Conservation (phyloP, 2,888 invertebrate genomes). For the Drosophila cognata region DNA sequence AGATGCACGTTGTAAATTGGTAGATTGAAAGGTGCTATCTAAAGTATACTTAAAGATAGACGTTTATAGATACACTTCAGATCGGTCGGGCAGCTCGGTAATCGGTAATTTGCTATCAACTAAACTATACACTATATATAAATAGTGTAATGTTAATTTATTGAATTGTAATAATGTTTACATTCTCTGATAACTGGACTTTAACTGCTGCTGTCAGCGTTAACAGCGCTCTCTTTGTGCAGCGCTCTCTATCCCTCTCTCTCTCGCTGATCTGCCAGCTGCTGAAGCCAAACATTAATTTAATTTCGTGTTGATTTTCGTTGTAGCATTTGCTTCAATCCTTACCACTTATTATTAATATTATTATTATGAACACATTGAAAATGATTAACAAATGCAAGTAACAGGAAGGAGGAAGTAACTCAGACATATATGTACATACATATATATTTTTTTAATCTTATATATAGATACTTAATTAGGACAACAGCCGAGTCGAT, state of each 20-base stretch:
- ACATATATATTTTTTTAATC: too few species aligned
- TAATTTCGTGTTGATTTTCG: background rate
- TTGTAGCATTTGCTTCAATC: background rate
- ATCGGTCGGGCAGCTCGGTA: too few species aligned
- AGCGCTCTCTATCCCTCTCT: background rate
- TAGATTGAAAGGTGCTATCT: too few species aligned
- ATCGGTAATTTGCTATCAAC: background rate
- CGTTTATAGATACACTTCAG: background rate
- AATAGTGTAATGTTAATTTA: background rate
- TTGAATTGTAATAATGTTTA: background rate
- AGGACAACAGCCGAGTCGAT: too few species aligned
- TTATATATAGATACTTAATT: too few species aligned
- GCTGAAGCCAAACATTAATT: background rate
- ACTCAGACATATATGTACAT: too few species aligned
- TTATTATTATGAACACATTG: too few species aligned
- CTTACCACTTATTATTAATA: background rate
- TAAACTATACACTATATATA: background rate
- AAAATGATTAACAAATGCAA: too few species aligned
- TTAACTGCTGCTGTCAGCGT: background rate
- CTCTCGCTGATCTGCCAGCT: background rate
- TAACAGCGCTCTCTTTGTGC: background rate
- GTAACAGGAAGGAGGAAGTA: too few species aligned
- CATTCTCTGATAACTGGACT: background rate
- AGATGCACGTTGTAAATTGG: background rate
- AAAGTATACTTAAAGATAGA: background rate